phyloP scores from a whole-genome alignment of 2,888 invertebrate species.

The Drosophila colorata region DNA sequence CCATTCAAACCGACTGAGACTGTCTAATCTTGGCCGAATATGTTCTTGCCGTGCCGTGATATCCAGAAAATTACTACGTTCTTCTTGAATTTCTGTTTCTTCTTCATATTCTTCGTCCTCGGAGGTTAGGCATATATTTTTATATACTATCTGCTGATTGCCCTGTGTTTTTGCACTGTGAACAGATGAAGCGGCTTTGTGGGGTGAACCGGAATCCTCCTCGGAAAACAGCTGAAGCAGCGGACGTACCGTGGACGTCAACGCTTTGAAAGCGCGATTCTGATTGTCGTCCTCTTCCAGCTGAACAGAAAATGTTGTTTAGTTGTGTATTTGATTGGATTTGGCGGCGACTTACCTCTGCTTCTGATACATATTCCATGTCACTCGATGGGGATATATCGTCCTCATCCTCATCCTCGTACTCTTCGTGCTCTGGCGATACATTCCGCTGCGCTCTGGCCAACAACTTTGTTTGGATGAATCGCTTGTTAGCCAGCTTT shows the following conservation, averaged over 20 bases:
- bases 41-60: neutral
- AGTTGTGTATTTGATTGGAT: neutral
- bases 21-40: neutral
- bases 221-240: constrained; percentile 36
- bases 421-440: neutral
- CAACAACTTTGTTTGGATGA: constrained; percentile 7
- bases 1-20: constrained; percentile 45
- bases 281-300: constrained; percentile 3
- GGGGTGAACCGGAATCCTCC: constrained; percentile 20
- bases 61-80: neutral
- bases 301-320: constrained; percentile 7
- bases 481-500: constrained; percentile 3
- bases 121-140: constrained; percentile 34
- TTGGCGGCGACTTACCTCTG: constrained; percentile 18
- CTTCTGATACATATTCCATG: constrained; percentile 1
- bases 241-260: constrained; percentile 29
- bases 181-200: neutral
- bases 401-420: constrained; percentile 12
- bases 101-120: constrained; percentile 28
- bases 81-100: neutral
- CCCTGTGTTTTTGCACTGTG: neutral
- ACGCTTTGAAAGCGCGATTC: constrained; percentile 4
- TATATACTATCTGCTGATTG: constrained; percentile 9
- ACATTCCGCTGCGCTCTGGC: neutral
- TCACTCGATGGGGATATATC: constrained; percentile 6